Conservation (phyloP, 2,113 vertebrate species). For the Podilymbus podiceps region DNA sequence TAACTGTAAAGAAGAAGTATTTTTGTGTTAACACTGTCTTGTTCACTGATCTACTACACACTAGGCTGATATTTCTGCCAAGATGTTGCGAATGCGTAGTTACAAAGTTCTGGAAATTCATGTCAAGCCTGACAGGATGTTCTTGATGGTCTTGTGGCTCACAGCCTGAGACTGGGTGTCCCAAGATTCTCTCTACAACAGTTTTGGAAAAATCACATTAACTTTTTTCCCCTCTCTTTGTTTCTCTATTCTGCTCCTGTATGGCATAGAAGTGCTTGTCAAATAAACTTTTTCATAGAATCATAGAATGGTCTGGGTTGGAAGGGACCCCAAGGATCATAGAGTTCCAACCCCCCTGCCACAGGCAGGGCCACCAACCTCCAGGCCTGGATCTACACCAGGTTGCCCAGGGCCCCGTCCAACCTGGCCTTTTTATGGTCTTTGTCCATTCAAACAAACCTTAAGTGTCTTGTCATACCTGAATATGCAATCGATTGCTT, state of each 20-base stretch:
- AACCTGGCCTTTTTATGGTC: neutral
- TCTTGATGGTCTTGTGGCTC: neutral
- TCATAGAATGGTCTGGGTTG: no score
- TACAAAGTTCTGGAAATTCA: neutral
- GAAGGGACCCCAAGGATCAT: no score
- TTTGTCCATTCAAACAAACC: neutral
- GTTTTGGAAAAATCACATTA: neutral
- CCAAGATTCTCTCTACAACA: neutral
- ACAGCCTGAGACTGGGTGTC: neutral
- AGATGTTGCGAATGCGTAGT: neutral
- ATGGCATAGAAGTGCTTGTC: neutral
- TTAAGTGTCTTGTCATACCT: neutral
- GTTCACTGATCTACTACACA: neutral
- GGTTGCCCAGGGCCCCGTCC: no score
- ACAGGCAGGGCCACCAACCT: no score
- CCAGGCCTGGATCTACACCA: no score
- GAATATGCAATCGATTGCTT: neutral
- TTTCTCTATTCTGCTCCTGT: neutral
- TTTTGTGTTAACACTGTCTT: neutral
- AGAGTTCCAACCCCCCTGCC: no score
- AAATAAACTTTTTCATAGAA: neutral
- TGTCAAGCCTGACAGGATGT: neutral
- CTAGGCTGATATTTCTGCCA: neutral
- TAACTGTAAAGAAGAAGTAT: neutral
- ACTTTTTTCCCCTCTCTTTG: fast-evolving